Evolutionary conservation across 2,888 invertebrate species (phyloP).

Genomic region (Chrysotoxum bicinctum): DNA sequence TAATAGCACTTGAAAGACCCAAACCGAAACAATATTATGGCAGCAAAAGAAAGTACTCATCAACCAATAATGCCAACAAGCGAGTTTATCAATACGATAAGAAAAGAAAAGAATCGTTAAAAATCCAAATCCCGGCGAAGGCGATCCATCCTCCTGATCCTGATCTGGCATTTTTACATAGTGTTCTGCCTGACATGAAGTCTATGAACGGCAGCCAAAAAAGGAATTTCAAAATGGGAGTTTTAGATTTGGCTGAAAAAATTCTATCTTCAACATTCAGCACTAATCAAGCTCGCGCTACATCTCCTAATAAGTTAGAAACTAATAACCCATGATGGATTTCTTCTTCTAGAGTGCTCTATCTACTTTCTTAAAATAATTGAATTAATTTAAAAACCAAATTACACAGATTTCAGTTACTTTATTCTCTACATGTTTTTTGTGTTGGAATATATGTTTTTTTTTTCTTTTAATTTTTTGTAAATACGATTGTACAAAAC

Average conservation of each 20-base stretch:
- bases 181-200: neutral
- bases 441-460: constrained; percentile 14
- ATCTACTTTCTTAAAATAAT: neutral
- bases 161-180: neutral
- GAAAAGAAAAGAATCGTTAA: neutral
- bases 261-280: neutral
- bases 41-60: neutral
- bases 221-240: neutral
- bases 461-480: constrained; percentile 10
- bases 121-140: neutral
- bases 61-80: neutral
- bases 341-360: neutral
- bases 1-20: neutral
- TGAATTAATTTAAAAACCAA: neutral
- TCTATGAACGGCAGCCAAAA: neutral
- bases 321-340: neutral
- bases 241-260: neutral
- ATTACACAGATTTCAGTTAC: constrained; percentile 22
- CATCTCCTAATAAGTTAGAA: neutral
- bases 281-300: neutral
- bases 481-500: constrained; percentile 61
- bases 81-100: neutral
- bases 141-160: neutral
- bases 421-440: constrained; percentile 48
- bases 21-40: neutral